Base-by-base conservation (phyloP, 2,797 vertebrate genomes). In the Melopsittacus undulatus region DNA sequence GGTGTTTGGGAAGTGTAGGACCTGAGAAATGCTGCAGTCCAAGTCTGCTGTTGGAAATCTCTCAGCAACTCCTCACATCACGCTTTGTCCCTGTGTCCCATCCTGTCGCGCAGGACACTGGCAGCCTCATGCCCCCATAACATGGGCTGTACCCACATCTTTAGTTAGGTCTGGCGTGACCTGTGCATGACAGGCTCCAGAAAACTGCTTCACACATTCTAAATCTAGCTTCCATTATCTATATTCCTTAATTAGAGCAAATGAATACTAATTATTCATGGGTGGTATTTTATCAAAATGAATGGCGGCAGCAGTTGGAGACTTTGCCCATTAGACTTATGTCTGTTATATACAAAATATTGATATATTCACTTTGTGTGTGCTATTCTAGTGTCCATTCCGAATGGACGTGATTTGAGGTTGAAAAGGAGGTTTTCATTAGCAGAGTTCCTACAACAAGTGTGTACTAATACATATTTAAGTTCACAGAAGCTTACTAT, bases 211-310 rank as follows among this genome's bases (percentile, higher is more conserved):
- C 89, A 66, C 3, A 0, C 54, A 4, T 76, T 61, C 94, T 89
- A 95, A 96, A 96, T 94, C 90, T 40, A 92, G 95, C 89, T 86
- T 67, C 89, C 73, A 88, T 96, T 91, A 94, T 92, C 91, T 61
- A 4, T 18, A 51, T 84, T 76, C 94, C 77, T 87, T 95, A 89
- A 97, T 96, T 97, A 96, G 92, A 92, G 91, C 92, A 87, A 94
- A 94, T 96, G 95, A 96, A 76, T 61, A 84, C 94, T 94, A 92
- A 95, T 96, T 95, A 96, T 82, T 94, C 92, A 95, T 82, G 95
- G 94, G 67, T 46, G 45, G 67, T 52, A 76, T 91, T 97, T 96
- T 56, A 95, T 92, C 95, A 96, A 52, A 92, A 64, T 91, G 95
- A 96, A 81, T 91, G 95, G 89, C 89, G 81, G 95, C 85, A 86